Evolutionary conservation across 2,113 vertebrate species (phyloP).

Genomic region (Boulengerochromis microlepis): DNA sequence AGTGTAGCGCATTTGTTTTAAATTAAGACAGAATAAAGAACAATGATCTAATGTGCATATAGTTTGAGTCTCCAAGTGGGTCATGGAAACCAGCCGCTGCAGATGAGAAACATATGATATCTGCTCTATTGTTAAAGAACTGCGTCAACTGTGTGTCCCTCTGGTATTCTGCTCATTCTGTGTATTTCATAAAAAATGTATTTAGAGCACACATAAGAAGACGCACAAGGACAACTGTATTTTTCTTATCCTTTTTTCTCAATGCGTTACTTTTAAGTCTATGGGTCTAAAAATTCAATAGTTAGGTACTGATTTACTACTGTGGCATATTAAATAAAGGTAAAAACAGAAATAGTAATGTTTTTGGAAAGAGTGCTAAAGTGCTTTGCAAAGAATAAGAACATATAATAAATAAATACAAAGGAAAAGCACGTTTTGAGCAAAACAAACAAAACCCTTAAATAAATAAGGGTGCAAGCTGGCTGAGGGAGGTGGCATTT

Average conservation of each 20-base stretch:
- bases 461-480: not conserved
- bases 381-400: not conserved
- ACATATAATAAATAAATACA: not conserved
- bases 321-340: not conserved
- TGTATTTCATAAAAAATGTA: not conserved
- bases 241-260: not conserved
- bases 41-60: constrained; percentile 32
- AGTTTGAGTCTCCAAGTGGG: constrained; percentile 27
- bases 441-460: not conserved
- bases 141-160: not conserved
- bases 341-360: not conserved
- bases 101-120: constrained; percentile 17
- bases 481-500: not conserved
- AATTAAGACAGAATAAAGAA: constrained; percentile 40
- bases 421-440: not conserved
- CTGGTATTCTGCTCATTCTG: not conserved
- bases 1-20: constrained; percentile 30
- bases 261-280: not conserved
- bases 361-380: not conserved
- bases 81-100: constrained; percentile 14
- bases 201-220: not conserved
- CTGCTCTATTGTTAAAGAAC: not conserved
- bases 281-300: not conserved
- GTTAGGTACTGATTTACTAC: not conserved
- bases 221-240: not conserved